phyloP scores from a whole-genome alignment of 2,113 vertebrate species.

The Chlamydotis undulata region DNA sequence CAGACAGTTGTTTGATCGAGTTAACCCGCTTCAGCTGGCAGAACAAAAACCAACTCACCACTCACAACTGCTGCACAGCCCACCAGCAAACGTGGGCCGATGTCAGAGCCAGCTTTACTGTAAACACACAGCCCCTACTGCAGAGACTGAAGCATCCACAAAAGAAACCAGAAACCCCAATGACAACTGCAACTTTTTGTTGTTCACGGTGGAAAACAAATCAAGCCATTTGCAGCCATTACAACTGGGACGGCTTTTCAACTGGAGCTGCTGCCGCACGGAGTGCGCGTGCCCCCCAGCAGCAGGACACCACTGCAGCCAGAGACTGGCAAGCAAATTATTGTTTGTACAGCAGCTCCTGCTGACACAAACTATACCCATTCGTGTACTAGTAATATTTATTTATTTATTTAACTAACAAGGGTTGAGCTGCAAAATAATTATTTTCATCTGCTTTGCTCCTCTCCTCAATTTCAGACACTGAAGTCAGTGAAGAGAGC shows the following conservation, averaged over 20 bases:
- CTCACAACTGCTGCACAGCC: too few species aligned
- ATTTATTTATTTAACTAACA: not conserved
- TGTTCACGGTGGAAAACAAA: not conserved
- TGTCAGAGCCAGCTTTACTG: not conserved
- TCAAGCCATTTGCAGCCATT: not conserved
- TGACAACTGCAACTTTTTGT: not conserved
- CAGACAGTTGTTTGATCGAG: not conserved
- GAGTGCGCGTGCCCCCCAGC: rapidly evolving
- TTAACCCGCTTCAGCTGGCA: not conserved
- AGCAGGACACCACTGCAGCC: not conserved
- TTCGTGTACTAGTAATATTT: not conserved
- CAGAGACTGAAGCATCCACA: not conserved
- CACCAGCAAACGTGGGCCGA: not conserved
- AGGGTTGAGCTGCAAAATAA: not conserved
- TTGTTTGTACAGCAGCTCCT: not conserved
- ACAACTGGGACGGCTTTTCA: not conserved
- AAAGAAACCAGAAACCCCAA: not conserved
- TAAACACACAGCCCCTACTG: too few species aligned
- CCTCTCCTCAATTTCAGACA: not conserved
- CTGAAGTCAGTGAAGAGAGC: not conserved
- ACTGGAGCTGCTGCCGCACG: rapidly evolving
- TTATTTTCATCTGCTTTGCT: not conserved
- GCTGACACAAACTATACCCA: not conserved
- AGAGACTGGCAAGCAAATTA: not conserved
- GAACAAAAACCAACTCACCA: not conserved